A percentile compares a stretch with the other conserved stretches of the same genome.
Conservation (phyloP, 2,888 invertebrate genomes). For the Chaetoderma sp. region DNA sequence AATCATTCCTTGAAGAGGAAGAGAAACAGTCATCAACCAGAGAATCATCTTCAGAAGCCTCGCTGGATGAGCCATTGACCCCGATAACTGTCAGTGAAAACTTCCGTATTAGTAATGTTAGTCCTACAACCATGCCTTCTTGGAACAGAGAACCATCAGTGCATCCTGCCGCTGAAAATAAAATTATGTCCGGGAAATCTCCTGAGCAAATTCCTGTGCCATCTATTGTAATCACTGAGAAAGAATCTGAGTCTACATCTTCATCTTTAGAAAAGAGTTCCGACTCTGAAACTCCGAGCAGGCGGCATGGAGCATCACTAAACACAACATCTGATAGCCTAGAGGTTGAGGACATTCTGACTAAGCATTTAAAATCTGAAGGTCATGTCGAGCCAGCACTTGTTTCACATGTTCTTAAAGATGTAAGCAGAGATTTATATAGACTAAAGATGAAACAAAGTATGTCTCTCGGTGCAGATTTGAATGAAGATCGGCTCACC, state of each 20-base stretch:
- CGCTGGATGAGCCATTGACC: background rate
- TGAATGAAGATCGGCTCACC: background rate
- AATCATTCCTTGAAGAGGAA: constrained; percentile 31
- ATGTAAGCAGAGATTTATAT: constrained; percentile 21
- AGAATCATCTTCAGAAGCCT: constrained; percentile 15
- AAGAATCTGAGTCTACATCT: constrained; percentile 18
- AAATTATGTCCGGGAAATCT: background rate
- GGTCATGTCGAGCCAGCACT: constrained; percentile 41
- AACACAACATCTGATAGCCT: constrained; percentile 41
- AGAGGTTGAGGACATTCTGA: constrained; percentile 54
- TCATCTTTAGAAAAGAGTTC: constrained; percentile 23
- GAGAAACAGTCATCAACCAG: constrained; percentile 10
- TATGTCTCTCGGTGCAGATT: background rate
- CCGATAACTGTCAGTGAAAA: no score
- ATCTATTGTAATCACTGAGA: constrained; percentile 37
- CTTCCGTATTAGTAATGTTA: no score
- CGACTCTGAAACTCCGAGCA: constrained; percentile 13
- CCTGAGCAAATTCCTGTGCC: constrained; percentile 19
- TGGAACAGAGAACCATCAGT: no score
- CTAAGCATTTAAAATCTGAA: background rate
- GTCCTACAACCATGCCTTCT: no score
- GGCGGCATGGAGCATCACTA: background rate
- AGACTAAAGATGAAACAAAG: background rate
- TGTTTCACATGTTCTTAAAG: constrained; percentile 47
- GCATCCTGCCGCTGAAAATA: background rate